phyloP scores from a whole-genome alignment of 1,140 invertebrate genomes.

The Trichonephila clavipes region DNA sequence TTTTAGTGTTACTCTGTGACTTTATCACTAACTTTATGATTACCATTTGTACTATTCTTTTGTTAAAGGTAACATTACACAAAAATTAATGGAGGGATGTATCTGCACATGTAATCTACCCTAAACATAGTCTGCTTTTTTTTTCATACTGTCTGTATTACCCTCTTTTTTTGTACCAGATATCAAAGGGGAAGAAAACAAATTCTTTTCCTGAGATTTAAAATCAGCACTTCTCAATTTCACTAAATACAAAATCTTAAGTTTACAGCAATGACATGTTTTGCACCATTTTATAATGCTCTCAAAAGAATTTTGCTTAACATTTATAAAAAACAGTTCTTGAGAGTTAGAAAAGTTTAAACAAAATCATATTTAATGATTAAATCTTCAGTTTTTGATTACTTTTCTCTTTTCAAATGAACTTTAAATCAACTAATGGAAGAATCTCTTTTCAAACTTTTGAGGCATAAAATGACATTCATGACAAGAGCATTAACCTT shows the following conservation, averaged over 20 bases:
- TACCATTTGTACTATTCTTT: no score
- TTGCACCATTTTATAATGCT: conserved; percentile 22
- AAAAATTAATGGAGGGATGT: no score
- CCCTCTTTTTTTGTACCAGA: no score
- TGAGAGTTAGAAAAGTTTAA: neutral
- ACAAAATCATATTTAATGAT: neutral
- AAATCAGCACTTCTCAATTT: neutral
- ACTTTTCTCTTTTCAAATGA: neutral
- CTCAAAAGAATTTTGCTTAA: neutral
- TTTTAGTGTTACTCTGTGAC: no score
- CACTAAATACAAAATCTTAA: neutral
- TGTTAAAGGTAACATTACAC: no score
- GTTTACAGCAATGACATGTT: neutral
- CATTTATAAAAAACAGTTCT: neutral
- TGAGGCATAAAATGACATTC: neutral
- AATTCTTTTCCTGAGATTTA: neutral
- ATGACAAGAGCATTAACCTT: no score
- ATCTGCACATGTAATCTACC: no score
- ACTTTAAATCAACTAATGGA: neutral
- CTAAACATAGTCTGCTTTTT: no score
- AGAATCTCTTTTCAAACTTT: neutral
- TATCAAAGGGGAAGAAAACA: no score
- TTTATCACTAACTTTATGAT: no score
- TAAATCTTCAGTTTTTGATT: neutral
- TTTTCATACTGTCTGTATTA: no score